Evolutionary conservation across 1,140 invertebrate genomes (phyloP), one percentile per base, ranked within the genome.

Genomic region (Colletes latitarsis): DNA sequence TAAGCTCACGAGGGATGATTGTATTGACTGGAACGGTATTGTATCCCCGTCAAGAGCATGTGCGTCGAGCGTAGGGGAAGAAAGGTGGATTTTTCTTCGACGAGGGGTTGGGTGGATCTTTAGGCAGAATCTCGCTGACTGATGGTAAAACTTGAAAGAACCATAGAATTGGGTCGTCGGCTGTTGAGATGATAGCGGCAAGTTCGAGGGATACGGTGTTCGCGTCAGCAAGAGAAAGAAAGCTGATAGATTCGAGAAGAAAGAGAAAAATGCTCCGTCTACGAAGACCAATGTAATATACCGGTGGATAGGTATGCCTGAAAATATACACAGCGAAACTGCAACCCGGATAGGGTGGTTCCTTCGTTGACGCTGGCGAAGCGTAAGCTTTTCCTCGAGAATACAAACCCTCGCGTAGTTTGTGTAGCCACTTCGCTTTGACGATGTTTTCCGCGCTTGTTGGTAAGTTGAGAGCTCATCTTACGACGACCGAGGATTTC

Each of bases 111-210:
- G 6, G 53, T 64, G 41, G 41, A 60, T 78, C 67, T 60, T 55
- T 43, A 66, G 75, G 85, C 63, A 81, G 81, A 82, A 84, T 84
- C 63, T 41, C 21, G 68, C 74, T 83, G 86, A 88, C 79, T 89
- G 85, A 86, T 84, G 82, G 83, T 77, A 77, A 86, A 87, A 84
- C 84, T 86, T 83, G 76, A 82, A 88, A 89, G 82, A 70, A 81
- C 78, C 43, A 66, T 68, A 73, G 83, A 89, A 89, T 89, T 89
- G 82, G 82, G 88, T 90, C 88, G 77, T 70, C 58, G 70, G 73
- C 46, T 69, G 74, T 15, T 12, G 74, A 74, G 30, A 30, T 30
- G 30, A 30, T 30, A 30, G 30, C 30, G 30, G 60, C 73, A n/a
- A 63, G 43, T 60, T 77, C 58, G 41, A 79, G 76, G 74, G 66